Conservation (phyloP, 2,113 vertebrate genomes). For the Calidris pygmaea region DNA sequence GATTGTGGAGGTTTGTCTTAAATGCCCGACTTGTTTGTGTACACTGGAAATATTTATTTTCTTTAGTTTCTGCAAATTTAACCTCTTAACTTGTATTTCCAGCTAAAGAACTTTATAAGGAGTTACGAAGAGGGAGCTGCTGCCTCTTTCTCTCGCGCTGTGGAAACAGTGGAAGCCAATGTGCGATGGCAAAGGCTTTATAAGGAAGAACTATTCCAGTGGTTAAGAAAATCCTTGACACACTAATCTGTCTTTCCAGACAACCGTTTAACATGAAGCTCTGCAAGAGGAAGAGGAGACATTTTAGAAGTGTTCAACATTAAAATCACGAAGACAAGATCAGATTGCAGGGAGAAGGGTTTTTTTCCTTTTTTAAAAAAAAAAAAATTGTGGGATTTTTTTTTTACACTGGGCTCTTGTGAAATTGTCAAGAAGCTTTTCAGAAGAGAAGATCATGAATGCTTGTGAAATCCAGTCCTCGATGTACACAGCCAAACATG, state of each 20-base stretch:
- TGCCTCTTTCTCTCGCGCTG: conserved; percentile 85
- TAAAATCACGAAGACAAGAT: conserved; percentile 44
- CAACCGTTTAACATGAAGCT: not conserved
- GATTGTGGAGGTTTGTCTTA: not conserved
- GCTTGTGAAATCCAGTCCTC: conserved; percentile 60
- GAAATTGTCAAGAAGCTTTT: conserved; percentile 63
- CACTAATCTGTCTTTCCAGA: conserved; percentile 69
- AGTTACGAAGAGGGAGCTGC: conserved; percentile 80
- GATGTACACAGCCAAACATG: conserved; percentile 64
- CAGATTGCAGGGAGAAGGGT: conserved; percentile 45
- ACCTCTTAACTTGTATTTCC: conserved; percentile 58
- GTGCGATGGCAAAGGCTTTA: conserved; percentile 92
- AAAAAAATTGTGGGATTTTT: not conserved
- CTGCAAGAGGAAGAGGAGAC: conserved; percentile 57
- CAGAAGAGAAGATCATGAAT: conserved; percentile 53
- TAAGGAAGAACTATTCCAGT: conserved; percentile 92
- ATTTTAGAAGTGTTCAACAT: conserved; percentile 32
- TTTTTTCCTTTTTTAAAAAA: not conserved
- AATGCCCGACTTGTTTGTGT: not conserved
- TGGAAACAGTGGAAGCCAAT: conserved; percentile 95
- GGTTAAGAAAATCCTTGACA: conserved; percentile 88
- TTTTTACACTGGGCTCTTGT: conserved; percentile 48
- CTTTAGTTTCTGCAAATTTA: conserved; percentile 24
- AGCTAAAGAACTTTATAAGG: conserved; percentile 95
- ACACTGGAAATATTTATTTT: not conserved